Evolutionary conservation across 2,797 vertebrate species (phyloP), one percentile per base, ranked within the genome.

Genomic region (Enteromius trimaculatus): DNA sequence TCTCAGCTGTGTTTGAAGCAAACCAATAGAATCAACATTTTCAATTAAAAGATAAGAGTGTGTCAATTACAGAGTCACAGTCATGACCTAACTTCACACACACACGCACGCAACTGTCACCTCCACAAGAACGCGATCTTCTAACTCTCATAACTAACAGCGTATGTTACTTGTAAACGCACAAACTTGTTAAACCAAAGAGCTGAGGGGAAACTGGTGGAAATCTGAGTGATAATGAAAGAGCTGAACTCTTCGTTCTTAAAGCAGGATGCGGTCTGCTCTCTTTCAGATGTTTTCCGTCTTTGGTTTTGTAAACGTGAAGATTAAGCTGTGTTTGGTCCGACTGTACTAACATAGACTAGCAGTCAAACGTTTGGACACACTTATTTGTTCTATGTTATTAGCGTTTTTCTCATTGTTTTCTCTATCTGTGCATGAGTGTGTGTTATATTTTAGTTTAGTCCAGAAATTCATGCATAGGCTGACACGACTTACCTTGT

Each of bases 11-110:
- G 89, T 95, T 93, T 92, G 70, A 83, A 74, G 77, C 65, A 76
- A 82, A 84, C 77, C 84, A 83, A 65, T 79, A 80, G 80, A 88
- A 81, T 85, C 79, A 87, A 86, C 82, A 83, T 83, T 83, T 95
- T 92, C 93, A 95, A 95, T 95, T 95, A 95, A 92, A 90, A 94
- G 94, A 95, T 95, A 95, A 95, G 92, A 86, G 90, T 14, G 88
- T 94, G 93, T 93, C 93, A 93, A 92, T 94, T 89, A 88, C 84
- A 82, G 69, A 85, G 80, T 85, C 79, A 79, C 77, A 86, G 72
- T 23, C 81, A 42, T 71, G 78, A 76, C 78, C 75, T 64, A 75
- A 83, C 80, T 80, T 80, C 60, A 37, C 64, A 62, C 76, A 39
- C 65, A 23, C 29, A 47, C 68, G 31, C 66, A 21, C 69, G 23